Evolutionary conservation across 1,140 invertebrate species (phyloP), one percentile per base, ranked within the genome.

Genomic region (Ctenoplectra terminalis): DNA sequence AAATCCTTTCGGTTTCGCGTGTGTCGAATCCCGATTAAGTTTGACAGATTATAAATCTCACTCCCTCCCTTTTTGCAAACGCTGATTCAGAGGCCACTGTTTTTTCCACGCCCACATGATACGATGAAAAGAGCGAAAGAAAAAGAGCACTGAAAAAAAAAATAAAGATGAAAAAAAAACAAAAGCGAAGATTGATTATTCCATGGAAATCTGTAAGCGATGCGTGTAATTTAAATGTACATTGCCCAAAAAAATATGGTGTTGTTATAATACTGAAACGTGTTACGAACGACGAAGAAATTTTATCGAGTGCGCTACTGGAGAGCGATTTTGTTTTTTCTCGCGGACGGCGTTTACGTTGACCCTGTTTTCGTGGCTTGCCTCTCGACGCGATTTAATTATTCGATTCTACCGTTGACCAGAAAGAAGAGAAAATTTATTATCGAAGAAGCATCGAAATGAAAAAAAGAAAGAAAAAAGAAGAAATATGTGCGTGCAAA

Each of bases 11-110:
- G 73, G 61, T 88, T 72, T 86, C 82, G 76, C 82, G 85, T 84
- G 84, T 84, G 85, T 82, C 82, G 66, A 87, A 85, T 90, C 90
- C 90, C 90, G 89, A 92, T 92, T 92, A 92, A 92, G 91, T 92
- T 92, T 92, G 73, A 92, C 91, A 92, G 87, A 91, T 92, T 92
- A 92, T 90, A 83, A 83, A 83, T 81, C 69, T 78, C 89, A 90
- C 82, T 83, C 87, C 84, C 75, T 82, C 85, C 86, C 82, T 67
- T 77, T 64, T 77, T 64, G 70, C 48, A 74, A 71, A 79, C 64
- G 80, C 74, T 79, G 58, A 70, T 78, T 82, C 81, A 61, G 31
- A 83, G 50, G 50, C 61, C 69, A 63, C 74, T 63, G 66, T 82
- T 83, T 70, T 67, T 69, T 73, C 78, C 66, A 52, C 56, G 81